Percentiles rank a stretch among this genome's conserved stretches.
phyloP scores from a whole-genome alignment of 2,113 vertebrate genomes.

The Bubo bubo region DNA sequence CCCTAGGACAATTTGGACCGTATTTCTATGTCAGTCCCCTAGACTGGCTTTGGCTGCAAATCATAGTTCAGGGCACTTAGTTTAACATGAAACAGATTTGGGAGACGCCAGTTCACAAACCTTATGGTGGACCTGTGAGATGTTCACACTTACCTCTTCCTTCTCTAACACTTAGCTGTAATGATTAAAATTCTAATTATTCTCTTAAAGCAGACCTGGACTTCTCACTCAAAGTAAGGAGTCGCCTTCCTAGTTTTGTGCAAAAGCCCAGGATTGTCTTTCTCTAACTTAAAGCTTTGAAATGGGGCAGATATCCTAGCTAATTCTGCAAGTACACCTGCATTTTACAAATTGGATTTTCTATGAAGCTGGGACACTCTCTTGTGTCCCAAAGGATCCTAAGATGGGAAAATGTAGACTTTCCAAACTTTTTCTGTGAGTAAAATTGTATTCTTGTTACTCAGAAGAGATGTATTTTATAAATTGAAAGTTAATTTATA shows the following conservation, averaged over 20 bases:
- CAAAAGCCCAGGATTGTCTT: background rate
- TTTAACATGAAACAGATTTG: background rate
- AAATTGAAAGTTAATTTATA: background rate
- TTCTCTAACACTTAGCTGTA: background rate
- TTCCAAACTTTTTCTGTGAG: background rate
- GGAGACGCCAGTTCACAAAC: background rate
- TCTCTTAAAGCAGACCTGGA: background rate
- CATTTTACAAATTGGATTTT: background rate
- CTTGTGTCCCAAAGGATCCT: background rate
- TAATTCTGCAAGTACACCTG: background rate
- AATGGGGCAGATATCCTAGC: background rate
- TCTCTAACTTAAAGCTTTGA: background rate
- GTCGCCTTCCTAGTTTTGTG: background rate
- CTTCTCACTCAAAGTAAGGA: background rate
- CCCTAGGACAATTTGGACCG: background rate
- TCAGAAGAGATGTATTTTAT: background rate
- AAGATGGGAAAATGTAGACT: background rate
- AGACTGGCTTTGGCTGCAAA: background rate
- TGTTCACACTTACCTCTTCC: background rate
- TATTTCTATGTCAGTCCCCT: background rate
- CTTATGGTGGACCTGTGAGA: background rate
- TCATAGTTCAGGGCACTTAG: background rate
- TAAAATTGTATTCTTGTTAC: background rate
- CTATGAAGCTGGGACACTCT: background rate
- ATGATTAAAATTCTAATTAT: background rate